Percentiles rank a stretch among this genome's conserved stretches.
These are phyloP conservation scores for Loriculus beryllinus DNA, from an alignment of 2,797 vertebrate genomes.

Conservation along the genomic window DNA sequence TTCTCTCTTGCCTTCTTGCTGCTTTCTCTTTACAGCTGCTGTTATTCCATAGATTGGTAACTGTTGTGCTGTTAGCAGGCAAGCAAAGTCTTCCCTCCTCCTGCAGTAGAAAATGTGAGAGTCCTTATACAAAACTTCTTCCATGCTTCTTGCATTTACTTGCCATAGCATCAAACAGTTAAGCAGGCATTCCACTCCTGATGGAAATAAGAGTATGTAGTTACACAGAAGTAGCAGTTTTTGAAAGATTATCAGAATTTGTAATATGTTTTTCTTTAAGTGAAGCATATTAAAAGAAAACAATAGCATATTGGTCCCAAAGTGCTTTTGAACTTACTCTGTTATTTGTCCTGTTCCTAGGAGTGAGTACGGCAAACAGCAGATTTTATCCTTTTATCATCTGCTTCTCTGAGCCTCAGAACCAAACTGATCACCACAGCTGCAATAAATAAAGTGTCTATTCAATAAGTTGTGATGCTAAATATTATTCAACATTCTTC, in stretches of 20 bases:
- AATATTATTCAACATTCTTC: slow-evolving; percentile 71
- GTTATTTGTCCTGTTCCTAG: slow-evolving; percentile 4
- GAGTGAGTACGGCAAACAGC: slow-evolving; percentile 18
- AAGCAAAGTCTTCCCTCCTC: background rate
- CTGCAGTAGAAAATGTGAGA: background rate
- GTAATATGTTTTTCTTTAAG: background rate
- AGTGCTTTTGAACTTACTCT: slow-evolving; percentile 33
- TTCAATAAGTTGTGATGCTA: slow-evolving; percentile 61
- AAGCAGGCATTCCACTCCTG: background rate
- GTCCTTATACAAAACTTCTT: background rate
- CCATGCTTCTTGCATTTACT: background rate
- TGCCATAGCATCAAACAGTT: background rate
- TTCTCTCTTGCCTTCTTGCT: background rate
- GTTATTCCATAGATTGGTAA: background rate
- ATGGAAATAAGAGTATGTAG: background rate
- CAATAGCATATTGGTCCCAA: slow-evolving; percentile 13
- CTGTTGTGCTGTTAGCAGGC: background rate
- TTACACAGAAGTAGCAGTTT: background rate
- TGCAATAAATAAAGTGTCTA: slow-evolving; percentile 72
- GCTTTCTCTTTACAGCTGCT: background rate
- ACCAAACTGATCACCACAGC: slow-evolving; percentile 66
- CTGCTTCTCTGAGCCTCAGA: slow-evolving; percentile 61
- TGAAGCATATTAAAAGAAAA: slow-evolving; percentile 48
- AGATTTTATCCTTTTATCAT: slow-evolving; percentile 49
- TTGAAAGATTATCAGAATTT: slow-evolving; percentile 48